Percentiles rank a stretch among this genome's conserved stretches.
Conservation (phyloP, 1,140 invertebrate species). For the Drosophila suzukii region DNA sequence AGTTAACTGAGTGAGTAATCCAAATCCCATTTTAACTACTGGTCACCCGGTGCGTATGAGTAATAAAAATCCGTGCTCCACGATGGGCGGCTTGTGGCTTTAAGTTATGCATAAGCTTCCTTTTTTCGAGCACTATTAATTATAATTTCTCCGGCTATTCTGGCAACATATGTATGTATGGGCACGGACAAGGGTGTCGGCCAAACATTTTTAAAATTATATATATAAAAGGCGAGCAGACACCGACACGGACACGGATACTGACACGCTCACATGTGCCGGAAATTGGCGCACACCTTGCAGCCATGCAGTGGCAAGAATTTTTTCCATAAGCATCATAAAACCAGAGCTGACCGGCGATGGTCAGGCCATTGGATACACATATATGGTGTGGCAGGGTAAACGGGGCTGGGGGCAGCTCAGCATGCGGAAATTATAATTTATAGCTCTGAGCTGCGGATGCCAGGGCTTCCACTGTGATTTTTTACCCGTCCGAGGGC, state of each 20-base stretch:
- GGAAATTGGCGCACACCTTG: slow-evolving; percentile 80
- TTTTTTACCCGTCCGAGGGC: slow-evolving; percentile 15
- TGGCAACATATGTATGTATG: slow-evolving; percentile 61
- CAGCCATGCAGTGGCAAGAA: slow-evolving; percentile 67
- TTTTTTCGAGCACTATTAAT: slow-evolving; percentile 52
- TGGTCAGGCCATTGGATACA: slow-evolving; percentile 30
- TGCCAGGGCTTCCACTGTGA: slow-evolving; percentile 39
- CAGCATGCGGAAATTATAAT: slow-evolving; percentile 77
- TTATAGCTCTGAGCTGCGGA: slow-evolving; percentile 74
- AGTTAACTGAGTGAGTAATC: slow-evolving; percentile 12
- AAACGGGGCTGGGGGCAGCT: slow-evolving; percentile 17
- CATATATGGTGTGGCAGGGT: neutral
- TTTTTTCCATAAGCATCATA: slow-evolving; percentile 67
- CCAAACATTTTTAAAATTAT: slow-evolving; percentile 45
- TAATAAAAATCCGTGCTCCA: slow-evolving; percentile 17
- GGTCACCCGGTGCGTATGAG: slow-evolving; percentile 39
- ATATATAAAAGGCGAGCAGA: slow-evolving; percentile 13
- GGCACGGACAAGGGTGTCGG: slow-evolving; percentile 24
- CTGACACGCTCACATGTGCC: slow-evolving; percentile 57
- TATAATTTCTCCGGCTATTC: slow-evolving; percentile 41
- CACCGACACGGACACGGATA: slow-evolving; percentile 8
- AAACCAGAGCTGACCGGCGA: slow-evolving; percentile 51
- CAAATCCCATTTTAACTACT: neutral
- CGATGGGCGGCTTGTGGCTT: slow-evolving; percentile 3
- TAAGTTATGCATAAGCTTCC: slow-evolving; percentile 33